A percentile compares a stretch with the other conserved stretches of the same genome.
Evolutionary conservation across 35 echinoderm and acorn worm genomes (phyloP).

Genomic region (Lytechinus pictus): DNA sequence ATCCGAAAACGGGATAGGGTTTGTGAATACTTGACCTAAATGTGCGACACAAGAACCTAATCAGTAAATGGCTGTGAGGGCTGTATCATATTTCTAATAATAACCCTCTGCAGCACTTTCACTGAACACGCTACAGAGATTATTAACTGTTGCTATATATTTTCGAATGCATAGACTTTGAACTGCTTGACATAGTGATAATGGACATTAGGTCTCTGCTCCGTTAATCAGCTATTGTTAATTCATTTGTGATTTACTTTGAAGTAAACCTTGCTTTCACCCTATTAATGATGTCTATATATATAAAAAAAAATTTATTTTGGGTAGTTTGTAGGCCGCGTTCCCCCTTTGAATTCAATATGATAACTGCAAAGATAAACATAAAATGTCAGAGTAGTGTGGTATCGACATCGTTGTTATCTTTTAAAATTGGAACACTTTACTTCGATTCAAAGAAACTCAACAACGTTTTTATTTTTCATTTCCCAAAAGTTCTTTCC

Average conservation of each 20-base stretch:
- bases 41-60: conserved; percentile 22
- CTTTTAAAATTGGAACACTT: neutral
- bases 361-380: neutral
- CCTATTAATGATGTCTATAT: neutral
- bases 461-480: neutral
- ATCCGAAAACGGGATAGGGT: neutral
- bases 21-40: conserved; percentile 25
- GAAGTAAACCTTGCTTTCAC: neutral
- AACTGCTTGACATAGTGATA: neutral
- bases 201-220: neutral
- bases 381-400: neutral
- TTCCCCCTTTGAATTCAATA: neutral
- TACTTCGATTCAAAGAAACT: neutral
- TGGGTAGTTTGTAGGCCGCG: neutral
- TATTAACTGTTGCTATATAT: neutral
- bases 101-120: neutral
- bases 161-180: neutral
- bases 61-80: conserved; percentile 41
- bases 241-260: neutral
- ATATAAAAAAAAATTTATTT: neutral
- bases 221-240: neutral
- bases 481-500: neutral
- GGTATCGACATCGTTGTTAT: neutral
- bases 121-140: conserved; percentile 9
- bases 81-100: conserved; percentile 28